Conservation (phyloP, 2,797 vertebrate species). For the Scolopax rusticola region DNA sequence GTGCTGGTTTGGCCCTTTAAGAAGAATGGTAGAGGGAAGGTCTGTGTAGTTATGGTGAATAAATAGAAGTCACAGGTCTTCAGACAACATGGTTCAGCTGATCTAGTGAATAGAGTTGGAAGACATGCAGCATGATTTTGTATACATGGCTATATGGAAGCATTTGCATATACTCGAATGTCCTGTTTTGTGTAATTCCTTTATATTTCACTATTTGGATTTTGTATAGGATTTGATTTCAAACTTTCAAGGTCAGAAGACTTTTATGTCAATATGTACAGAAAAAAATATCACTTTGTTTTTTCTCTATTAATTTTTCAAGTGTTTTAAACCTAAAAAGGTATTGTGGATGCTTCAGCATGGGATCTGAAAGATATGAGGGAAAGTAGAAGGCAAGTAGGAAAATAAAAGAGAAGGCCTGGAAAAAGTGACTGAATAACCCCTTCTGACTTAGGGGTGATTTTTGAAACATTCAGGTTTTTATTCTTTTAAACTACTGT, state of each 20-base stretch:
- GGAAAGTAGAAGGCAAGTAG: not conserved
- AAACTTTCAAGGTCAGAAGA: not conserved
- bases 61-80: not conserved
- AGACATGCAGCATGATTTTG: not conserved
- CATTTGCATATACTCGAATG: not conserved
- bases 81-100: not conserved
- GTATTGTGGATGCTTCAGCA: not conserved
- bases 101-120: not conserved
- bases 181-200: not conserved
- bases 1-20: not conserved
- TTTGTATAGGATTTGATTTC: not conserved
- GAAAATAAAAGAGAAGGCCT: not conserved
- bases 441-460: accelerated
- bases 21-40: not conserved
- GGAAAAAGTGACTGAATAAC: not conserved
- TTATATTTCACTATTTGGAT: not conserved
- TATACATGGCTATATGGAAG: not conserved
- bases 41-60: not conserved
- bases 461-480: not conserved
- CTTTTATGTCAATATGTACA: not conserved
- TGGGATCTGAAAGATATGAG: not conserved
- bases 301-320: not conserved
- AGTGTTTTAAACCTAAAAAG: not conserved
- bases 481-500: not conserved
- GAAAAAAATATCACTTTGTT: not conserved